A percentile compares a stretch with the other conserved stretches of the same genome.
phyloP scores from a whole-genome alignment of 2,888 invertebrate species.

The Aspidiotus destructor region DNA sequence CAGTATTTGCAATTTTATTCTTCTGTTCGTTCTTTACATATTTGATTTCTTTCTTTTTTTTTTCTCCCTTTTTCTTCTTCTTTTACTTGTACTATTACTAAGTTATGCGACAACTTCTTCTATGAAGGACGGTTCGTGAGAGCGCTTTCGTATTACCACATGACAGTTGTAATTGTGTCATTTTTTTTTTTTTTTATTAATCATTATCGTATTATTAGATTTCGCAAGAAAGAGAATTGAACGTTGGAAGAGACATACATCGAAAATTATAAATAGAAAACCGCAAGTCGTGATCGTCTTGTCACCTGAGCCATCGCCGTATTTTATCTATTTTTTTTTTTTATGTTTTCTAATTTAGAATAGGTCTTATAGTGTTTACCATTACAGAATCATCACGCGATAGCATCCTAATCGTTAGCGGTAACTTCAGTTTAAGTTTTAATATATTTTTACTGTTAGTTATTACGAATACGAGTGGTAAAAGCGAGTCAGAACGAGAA shows the following conservation, averaged over 20 bases:
- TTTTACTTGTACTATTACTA: no score
- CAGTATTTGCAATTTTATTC: not conserved
- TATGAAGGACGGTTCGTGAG: slow-evolving; percentile 7
- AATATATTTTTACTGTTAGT: no score
- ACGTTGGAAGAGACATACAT: not conserved
- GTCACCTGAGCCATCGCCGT: no score
- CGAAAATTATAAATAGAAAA: no score
- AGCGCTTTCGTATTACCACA: slow-evolving; percentile 27
- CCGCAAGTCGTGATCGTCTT: no score
- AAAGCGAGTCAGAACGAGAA: no score
- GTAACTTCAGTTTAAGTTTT: no score
- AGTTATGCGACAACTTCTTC: no score
- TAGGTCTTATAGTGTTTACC: slow-evolving; percentile 17
- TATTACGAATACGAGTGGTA: no score
- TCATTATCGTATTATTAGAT: not conserved
- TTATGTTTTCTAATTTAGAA: not conserved
- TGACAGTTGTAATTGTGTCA: not conserved
- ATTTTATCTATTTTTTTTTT: no score
- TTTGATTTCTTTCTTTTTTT: not conserved
- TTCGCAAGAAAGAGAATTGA: slow-evolving; percentile 2
- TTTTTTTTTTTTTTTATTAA: slow-evolving; percentile 10
- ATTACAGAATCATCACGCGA: not conserved
- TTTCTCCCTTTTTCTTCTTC: not conserved
- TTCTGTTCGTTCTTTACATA: not conserved
- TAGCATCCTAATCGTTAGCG: no score